A percentile compares a stretch with the other conserved stretches of the same genome.
phyloP scores from a whole-genome alignment of 2,888 invertebrate genomes.

The Herminia tarsipennalis region DNA sequence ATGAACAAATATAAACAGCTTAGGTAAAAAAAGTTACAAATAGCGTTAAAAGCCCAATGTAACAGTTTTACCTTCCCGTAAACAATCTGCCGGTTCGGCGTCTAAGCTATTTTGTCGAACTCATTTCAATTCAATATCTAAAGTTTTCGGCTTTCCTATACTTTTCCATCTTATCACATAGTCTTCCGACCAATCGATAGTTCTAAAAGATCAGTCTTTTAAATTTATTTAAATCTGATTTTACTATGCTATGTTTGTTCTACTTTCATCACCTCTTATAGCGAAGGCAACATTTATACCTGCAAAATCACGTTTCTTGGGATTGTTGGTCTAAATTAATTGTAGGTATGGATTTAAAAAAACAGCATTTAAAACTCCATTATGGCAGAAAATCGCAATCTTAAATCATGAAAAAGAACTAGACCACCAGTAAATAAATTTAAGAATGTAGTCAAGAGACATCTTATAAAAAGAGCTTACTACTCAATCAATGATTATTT shows the following conservation, averaged over 20 bases:
- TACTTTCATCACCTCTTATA: neutral
- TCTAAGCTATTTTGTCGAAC: slow-evolving; percentile 39
- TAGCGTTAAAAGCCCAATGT: slow-evolving; percentile 20
- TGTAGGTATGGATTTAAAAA: too few species aligned
- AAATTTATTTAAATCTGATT: slow-evolving; percentile 16
- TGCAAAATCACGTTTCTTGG: too few species aligned
- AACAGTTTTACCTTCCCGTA: slow-evolving; percentile 39
- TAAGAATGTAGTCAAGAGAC: too few species aligned
- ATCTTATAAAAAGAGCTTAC: too few species aligned
- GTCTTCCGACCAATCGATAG: slow-evolving; percentile 29
- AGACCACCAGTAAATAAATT: too few species aligned
- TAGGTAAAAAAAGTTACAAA: slow-evolving; percentile 22
- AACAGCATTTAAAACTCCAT: too few species aligned
- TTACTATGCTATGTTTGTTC: neutral
- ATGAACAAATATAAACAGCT: too few species aligned
- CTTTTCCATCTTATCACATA: slow-evolving; percentile 42
- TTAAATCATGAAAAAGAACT: too few species aligned
- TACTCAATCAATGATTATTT: too few species aligned
- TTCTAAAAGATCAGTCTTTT: slow-evolving; percentile 19
- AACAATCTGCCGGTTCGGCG: slow-evolving; percentile 32
- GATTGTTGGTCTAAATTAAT: too few species aligned
- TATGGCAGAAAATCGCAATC: too few species aligned
- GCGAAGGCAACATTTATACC: neutral
- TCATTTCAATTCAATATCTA: slow-evolving; percentile 47
- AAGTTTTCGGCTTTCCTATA: slow-evolving; percentile 38